Base-by-base conservation (phyloP, 2,888 invertebrate genomes). In the Rhamphomyia laevipes region DNA sequence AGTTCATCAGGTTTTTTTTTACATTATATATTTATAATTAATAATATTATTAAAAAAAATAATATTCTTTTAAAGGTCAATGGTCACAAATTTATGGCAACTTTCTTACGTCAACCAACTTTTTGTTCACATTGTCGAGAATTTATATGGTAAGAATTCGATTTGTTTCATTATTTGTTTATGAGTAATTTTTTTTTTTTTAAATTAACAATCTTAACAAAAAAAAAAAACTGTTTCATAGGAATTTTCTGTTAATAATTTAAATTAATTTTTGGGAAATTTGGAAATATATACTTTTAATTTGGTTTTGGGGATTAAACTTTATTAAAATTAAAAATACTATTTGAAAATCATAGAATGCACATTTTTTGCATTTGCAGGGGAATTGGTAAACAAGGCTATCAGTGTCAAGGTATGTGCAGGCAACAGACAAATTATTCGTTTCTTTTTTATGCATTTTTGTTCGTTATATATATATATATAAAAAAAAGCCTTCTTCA, bases 31-130 rank as follows among this genome's bases (percentile, higher is more conserved):
- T 30, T 16, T 16, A 3, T 6, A 21, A 41, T 21, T 21, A 9
- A 12, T 13, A 27, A 23, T 15, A 23, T 23, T 35, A 30, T 43
- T 42, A 37, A 27, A 23, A 37, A 30, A 44, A n/a, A 43, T 10
- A 35, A 50, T 45, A n/a, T 47, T 43, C 33, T n/a, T 23, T 48
- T 54, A 27, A 43, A 70, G 70, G 81, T 84, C 57, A 95, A 90
- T 73, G 97, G 96, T 44, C 99, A 99, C 79, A 99, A 99, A 77
- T 99, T 99, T 75, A 97, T 99, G 97, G 97, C 97, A 57, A 96
- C 97, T 56, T 95, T 94, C 74, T 81, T 99, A 63, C 82, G 94
- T 47, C 99, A 99, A 74, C 97, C 97, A 58, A 97, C 97, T 61
- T 99, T 99, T 77, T 99, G 99, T 80, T 95, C 95, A 66, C 94